A percentile compares a stretch with the other conserved stretches of the same genome.
These are phyloP conservation scores for Bombus superbus DNA, from an alignment of 1,140 invertebrate species.

Conservation along the genomic window DNA sequence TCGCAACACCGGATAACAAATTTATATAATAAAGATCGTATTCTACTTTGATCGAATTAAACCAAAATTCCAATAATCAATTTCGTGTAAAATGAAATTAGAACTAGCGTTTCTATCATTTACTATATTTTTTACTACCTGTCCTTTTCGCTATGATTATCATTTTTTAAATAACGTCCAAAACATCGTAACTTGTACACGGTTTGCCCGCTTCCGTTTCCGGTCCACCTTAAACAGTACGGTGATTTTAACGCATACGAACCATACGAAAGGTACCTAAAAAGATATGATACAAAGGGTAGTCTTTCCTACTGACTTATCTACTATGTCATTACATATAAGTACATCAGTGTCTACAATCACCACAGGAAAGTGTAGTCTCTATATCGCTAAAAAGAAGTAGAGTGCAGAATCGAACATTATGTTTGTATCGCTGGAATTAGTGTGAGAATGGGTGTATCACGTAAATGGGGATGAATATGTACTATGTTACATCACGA, in stretches of 20 bases:
- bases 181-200: too few relatives aligned
- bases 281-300: conserved; percentile 47
- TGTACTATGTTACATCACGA: conserved; percentile 35
- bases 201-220: conserved; percentile 45
- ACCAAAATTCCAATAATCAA: background rate
- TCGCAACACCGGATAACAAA: too few relatives aligned
- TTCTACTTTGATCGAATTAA: background rate
- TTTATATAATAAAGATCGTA: background rate
- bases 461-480: conserved; percentile 18
- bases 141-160: background rate
- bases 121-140: background rate
- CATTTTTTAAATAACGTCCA: too few relatives aligned
- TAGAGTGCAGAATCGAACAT: conserved; percentile 48
- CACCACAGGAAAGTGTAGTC: conserved; percentile 42
- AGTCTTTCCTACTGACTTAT: conserved; percentile 52
- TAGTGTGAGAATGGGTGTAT: conserved; percentile 30
- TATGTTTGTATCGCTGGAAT: conserved; percentile 34
- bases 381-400: conserved; percentile 37
- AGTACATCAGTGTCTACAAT: conserved; percentile 53
- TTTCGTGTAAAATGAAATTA: background rate
- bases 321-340: conserved; percentile 50
- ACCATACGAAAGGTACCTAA: conserved; percentile 41
- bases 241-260: conserved; percentile 45
- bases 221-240: conserved; percentile 41
- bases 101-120: background rate